Base-by-base conservation (phyloP, 2,113 vertebrate species). In the Gobius niger region DNA sequence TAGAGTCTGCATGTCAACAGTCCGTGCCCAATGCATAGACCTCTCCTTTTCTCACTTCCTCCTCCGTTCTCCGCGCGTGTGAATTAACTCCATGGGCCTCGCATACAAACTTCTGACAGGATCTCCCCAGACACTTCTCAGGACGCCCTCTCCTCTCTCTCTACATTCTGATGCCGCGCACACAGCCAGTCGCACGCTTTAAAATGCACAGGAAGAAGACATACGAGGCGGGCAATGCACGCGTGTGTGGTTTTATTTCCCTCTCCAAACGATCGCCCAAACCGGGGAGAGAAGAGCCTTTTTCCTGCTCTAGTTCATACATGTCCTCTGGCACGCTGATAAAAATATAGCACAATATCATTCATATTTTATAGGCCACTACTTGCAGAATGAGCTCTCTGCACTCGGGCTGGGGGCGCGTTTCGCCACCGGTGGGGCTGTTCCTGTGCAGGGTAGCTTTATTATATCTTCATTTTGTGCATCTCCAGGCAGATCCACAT, bases 321-420 rank as follows among this genome's bases (percentile, higher is more conserved):
- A 52, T 85, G 64, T 86, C 90, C 83, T 77, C 5, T 24, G 85
- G 85, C 78, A 12, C 0, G 8, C 76, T 77, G 83, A 77, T 80
- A 81, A 88, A 89, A 90, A 86, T 85, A 74, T 71, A 85, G 77
- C 66, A 71, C 77, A 18, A 47, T 77, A 83, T 82, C 81, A 82
- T 91, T 85, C 82, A 89, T 90, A 88, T 89, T 91, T 89, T 77
- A 91, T 80, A 70, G 75, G 80, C 81, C 80, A 82, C 77, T 85
- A 82, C 77, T 85, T 69, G 77, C 85, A 77, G 75, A 87, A 80
- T 74, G 64, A 75, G 85, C 75, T 82, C 71, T 73, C 74, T 34
- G 24, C 42, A 57, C 46, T 7, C 47, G 49, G 11, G 65, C 16
- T 68, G 42, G 12, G 65, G 44, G 54, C 47, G 13, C 24, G 14